These are phyloP conservation scores for Zaprionus ornatus DNA, from an alignment of 1,140 invertebrate genomes.

Conservation along the genomic window DNA sequence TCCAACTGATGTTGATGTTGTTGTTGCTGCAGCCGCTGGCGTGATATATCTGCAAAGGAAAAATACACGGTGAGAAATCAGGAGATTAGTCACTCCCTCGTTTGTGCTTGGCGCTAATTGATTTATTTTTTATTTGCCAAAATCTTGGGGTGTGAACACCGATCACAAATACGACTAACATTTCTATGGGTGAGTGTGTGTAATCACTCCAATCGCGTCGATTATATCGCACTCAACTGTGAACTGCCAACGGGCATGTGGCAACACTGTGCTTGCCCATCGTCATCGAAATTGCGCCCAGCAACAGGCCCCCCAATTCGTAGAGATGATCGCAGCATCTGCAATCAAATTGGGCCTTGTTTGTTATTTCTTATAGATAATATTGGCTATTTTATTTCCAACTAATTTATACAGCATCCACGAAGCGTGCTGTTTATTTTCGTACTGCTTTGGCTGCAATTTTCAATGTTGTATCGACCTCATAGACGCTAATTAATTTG, in stretches of 20 bases:
- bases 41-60: constrained; percentile 73
- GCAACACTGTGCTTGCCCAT: constrained; percentile 4
- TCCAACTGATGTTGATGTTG: constrained; percentile 49
- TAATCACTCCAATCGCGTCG: background rate
- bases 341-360: background rate
- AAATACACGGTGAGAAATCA: constrained; percentile 34
- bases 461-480: constrained; percentile 43
- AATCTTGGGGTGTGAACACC: constrained; percentile 58
- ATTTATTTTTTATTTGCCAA: constrained; percentile 75
- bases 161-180: constrained; percentile 34
- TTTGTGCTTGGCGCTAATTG: constrained; percentile 60
- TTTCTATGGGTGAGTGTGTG: background rate
- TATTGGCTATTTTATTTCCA: constrained; percentile 34
- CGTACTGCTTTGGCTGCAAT: constrained; percentile 50
- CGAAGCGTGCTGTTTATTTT: constrained; percentile 46
- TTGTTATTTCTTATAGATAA: constrained; percentile 24
- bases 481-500: constrained; percentile 76
- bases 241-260: constrained; percentile 54
- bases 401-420: constrained; percentile 26
- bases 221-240: constrained; percentile 67
- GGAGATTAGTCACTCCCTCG: constrained; percentile 47
- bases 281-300: constrained; percentile 12
- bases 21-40: constrained; percentile 64
- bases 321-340: no score
- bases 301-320: constrained; percentile 47